These are phyloP conservation scores for Neomonachus schauinslandi DNA, from an alignment of 2,113 vertebrate species.

Conservation along the genomic window DNA sequence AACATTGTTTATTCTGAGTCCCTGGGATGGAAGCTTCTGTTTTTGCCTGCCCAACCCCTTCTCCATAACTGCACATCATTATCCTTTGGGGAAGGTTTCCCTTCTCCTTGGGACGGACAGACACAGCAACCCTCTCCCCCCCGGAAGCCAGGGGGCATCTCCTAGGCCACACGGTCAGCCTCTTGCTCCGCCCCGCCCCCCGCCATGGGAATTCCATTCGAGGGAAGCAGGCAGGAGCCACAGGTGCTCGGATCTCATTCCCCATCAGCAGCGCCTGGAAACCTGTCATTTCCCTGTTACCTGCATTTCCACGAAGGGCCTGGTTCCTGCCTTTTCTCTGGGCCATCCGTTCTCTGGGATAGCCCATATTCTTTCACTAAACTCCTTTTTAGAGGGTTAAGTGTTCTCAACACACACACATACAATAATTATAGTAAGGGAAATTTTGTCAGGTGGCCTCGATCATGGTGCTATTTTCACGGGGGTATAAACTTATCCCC, in stretches of 20 bases:
- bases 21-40: background rate
- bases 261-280: accelerated
- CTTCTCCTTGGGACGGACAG: background rate
- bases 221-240: accelerated
- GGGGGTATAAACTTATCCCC: background rate
- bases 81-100: background rate
- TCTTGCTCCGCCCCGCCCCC: background rate
- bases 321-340: background rate
- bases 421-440: background rate
- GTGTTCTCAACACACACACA: background rate
- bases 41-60: background rate
- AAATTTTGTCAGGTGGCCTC: background rate
- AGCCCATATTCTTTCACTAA: background rate
- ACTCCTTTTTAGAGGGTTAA: background rate
- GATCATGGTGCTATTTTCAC: accelerated
- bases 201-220: background rate
- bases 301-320: background rate
- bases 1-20: background rate
- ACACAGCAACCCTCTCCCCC: background rate
- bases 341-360: background rate
- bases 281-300: accelerated
- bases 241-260: accelerated
- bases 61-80: accelerated
- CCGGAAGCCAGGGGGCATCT: accelerated
- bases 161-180: accelerated